Conservation (phyloP, 2,888 invertebrate species). For the Dasypogon diadema region DNA sequence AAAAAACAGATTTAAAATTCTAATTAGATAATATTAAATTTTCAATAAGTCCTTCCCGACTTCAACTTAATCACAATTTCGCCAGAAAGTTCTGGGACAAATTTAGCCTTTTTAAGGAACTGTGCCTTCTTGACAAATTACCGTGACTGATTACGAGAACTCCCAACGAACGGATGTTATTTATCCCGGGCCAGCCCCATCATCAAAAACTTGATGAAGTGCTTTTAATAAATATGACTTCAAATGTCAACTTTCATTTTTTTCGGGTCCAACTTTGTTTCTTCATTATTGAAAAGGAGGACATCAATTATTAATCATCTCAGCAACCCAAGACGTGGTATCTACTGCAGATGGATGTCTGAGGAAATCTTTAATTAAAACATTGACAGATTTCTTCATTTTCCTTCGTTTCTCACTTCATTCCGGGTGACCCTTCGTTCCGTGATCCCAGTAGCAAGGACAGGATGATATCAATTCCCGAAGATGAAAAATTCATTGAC, state of each 20-base stretch:
- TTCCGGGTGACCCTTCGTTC: neutral
- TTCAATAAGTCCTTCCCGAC: no score
- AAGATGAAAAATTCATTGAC: conserved; percentile 54
- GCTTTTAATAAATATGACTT: conserved; percentile 26
- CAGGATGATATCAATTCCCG: conserved; percentile 38
- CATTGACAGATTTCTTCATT: conserved; percentile 51
- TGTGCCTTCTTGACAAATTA: conserved; percentile 45
- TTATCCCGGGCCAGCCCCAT: neutral
- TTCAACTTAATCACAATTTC: neutral
- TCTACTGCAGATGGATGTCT: neutral
- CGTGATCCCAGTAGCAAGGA: neutral
- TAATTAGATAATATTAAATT: no score
- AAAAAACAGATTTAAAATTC: no score
- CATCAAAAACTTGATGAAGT: neutral
- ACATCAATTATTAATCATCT: conserved; percentile 55
- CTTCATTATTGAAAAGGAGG: conserved; percentile 50
- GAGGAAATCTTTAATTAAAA: conserved; percentile 54
- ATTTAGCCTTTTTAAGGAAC: conserved; percentile 1
- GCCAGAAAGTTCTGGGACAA: conserved; percentile 11
- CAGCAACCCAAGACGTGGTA: neutral
- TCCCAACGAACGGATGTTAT: neutral
- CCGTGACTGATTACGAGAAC: conserved; percentile 42
- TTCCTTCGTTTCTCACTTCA: neutral
- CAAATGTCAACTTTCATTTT: conserved; percentile 34
- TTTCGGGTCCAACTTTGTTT: conserved; percentile 34